Evolutionary conservation across 2,113 vertebrate genomes (phyloP), one percentile per base, ranked within the genome.

Genomic region (Hypocryptadius cinnamomeus): DNA sequence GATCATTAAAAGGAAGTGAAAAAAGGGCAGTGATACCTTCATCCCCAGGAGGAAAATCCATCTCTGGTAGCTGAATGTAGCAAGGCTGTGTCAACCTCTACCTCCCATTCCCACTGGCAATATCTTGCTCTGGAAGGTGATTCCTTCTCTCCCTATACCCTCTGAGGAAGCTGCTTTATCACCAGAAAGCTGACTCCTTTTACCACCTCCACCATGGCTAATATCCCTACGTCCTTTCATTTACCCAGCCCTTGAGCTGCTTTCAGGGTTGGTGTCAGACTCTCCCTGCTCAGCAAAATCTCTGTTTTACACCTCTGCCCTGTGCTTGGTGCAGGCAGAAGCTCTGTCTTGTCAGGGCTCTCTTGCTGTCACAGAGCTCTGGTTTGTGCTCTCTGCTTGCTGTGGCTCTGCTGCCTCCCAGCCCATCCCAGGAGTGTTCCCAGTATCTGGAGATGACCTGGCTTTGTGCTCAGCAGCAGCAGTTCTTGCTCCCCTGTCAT

Each of bases 41-140:
- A 71, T 33, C 53, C 95, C 80, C 89, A 42, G 28, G 92, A 90
- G 94, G 76, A 80, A 94, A 85, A 93, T 92, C 83, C 42, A 60
- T 94, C 87, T 89, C 81, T 78, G 60, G 64, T 42, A 94, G 54
- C 80, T 6, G 57, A 82, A 59, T 15, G 47, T 63, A 72, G 68
- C 44, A 56, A 85, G 73, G 89, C 89, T 31, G 1, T 27, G 65
- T 70, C 44, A 94, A 61, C 73, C 44, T 74, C 61, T 6, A 6
- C 72, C 60, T 83, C 40, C 44, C 0, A 0, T 71, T 83, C 13
- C 0, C 2, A 1, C 13, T 51, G n/a, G 63, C 72, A 59, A 15
- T 45, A 44, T 3, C 3, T 54, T 56, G 65, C 83, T 90, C 22
- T 5, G 42, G 69, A 92, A 91, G 73, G 69, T 70, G 77, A 86